Evolutionary conservation across 2,113 vertebrate genomes (phyloP), one percentile per base, ranked within the genome.

Genomic region (Corynorhinus townsendii): DNA sequence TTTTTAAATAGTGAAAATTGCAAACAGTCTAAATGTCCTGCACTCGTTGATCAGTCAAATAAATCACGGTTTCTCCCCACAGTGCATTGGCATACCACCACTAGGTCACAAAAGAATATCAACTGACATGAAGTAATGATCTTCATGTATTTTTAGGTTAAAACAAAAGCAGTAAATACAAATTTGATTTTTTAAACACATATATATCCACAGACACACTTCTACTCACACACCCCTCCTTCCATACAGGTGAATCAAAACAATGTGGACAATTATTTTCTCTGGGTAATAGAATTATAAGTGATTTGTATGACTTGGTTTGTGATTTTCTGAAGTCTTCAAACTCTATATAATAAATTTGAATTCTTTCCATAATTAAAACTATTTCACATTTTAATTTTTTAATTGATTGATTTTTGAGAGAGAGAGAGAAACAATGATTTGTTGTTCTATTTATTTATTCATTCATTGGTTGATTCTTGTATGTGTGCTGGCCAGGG

Each of bases 141-240:
- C 10, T 5, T n/a, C 2, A 22, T 69, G 9, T 40, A 86, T 77
- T 47, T 66, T 75, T 75, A 91, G 7, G 22, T 69, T 96, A 77
- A 94, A 75, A 82, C 4, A 77, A 86, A 88, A 54, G 24, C 49
- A 69, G 9, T 76, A 94, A 93, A 81, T 49, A 80, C 4, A 68
- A 96, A 56, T 96, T 86, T 92, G 66, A 72, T 83, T 91, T 84
- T 89, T 68, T 52, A 71, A 72, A 73, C 30, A n/a, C 75, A 15
- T 24, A 7, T 52, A 28, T 94, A 66, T 12, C 6, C 10, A n/a
- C 33, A 66, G 64, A 66, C 30, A 66, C 64, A 66, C 2, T 8
- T 5, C 7, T 77, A 93, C 22, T 47, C 85, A 77, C 16, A 35
- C 16, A 43, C 2, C 11, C 16, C 6, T 43, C 16, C 43, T 52